Percentiles rank a stretch among this genome's conserved stretches.
Conservation (phyloP, 1,140 invertebrate species). For the Cydia strobilella region DNA sequence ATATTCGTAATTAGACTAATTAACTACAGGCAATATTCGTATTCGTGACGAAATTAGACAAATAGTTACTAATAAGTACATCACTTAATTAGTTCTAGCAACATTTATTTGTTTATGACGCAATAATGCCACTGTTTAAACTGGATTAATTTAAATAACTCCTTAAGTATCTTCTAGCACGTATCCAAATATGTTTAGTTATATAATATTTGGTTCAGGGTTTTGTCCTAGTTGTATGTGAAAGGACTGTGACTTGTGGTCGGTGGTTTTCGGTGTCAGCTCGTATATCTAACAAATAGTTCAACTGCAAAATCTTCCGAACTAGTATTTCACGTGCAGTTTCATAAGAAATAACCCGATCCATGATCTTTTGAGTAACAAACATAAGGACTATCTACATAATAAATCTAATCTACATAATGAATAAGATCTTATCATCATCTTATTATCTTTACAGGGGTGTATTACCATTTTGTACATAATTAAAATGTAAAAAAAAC, state of each 20-base stretch:
- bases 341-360: too few relatives aligned
- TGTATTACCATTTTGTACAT: too few relatives aligned
- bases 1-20: too few relatives aligned
- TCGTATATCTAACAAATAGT: neutral
- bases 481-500: too few relatives aligned
- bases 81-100: neutral
- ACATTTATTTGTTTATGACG: neutral
- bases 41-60: too few relatives aligned
- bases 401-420: too few relatives aligned
- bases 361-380: too few relatives aligned
- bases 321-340: neutral
- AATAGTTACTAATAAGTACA: too few relatives aligned
- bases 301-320: neutral
- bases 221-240: neutral
- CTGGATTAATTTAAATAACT: neutral
- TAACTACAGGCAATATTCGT: too few relatives aligned
- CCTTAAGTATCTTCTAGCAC: neutral
- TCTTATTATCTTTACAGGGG: too few relatives aligned
- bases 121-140: neutral
- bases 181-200: neutral
- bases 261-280: neutral
- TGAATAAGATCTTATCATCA: too few relatives aligned
- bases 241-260: constrained; percentile 10
- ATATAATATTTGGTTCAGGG: neutral
- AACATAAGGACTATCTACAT: too few relatives aligned